A percentile compares a stretch with the other conserved stretches of the same genome.
Evolutionary conservation across 2,113 vertebrate species (phyloP).

Genomic region (Pampusana beccarii): DNA sequence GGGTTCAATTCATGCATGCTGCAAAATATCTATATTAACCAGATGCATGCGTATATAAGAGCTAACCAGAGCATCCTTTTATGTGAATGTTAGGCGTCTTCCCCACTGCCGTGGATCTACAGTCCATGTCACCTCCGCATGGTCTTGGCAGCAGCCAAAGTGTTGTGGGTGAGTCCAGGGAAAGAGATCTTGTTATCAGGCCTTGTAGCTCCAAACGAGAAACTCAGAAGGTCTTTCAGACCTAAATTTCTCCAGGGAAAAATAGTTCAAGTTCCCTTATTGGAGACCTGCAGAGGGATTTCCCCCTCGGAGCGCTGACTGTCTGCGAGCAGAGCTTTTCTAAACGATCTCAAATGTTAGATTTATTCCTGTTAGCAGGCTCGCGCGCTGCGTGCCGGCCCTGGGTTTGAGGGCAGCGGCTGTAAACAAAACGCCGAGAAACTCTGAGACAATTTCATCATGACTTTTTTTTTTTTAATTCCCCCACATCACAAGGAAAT

Average conservation of each 20-base stretch:
- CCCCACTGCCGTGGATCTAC: background rate
- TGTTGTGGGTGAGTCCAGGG: background rate
- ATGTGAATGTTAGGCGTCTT: rapidly evolving
- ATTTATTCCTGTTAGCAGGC: constrained; percentile 43
- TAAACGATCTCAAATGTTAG: constrained; percentile 25
- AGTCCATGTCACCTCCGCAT: background rate
- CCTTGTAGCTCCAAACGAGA: constrained; percentile 15
- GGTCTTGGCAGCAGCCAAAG: background rate
- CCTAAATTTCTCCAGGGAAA: constrained; percentile 53
- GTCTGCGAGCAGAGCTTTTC: constrained; percentile 20
- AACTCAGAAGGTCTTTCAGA: constrained; percentile 32
- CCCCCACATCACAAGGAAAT: background rate
- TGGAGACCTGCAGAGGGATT: constrained; percentile 35
- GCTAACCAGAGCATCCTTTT: background rate
- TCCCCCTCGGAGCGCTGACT: background rate
- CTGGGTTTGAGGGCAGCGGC: background rate
- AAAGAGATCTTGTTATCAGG: background rate
- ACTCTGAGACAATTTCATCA: constrained; percentile 44
- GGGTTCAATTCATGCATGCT: background rate
- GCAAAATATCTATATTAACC: background rate
- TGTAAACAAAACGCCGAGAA: constrained; percentile 36
- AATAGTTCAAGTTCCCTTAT: constrained; percentile 20
- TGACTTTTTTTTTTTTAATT: too few relatives aligned
- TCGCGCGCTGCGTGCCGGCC: rapidly evolving
- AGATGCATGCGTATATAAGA: background rate